Evolutionary conservation across 1,140 invertebrate species (phyloP), one percentile per base, ranked within the genome.

Genomic region (Triops longicaudatus): DNA sequence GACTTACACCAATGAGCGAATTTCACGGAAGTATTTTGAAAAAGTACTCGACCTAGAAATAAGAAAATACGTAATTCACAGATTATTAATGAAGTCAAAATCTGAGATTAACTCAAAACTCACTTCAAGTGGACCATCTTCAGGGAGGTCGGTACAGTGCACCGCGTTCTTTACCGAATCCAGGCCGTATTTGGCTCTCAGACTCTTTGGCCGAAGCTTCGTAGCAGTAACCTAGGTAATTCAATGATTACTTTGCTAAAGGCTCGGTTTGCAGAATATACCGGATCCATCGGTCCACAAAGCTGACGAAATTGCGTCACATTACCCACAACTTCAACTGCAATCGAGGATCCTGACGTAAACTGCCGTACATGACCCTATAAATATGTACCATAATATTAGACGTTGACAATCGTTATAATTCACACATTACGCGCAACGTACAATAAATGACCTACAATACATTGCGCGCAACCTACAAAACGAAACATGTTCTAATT

Each of bases 101-200:
- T 17, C 43, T 0, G 0, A 10, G 1, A 27, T 27, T n/a, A n/a
- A n/a, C n/a, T n/a, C n/a, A 27, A 80, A 79, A 63, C 78, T 77
- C 76, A 91, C 89, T 87, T 98, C 96, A 77, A 96, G 84, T 63
- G 89, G 81, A 1, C 91, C 91, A 86, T 97, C 95, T 82, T 96
- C 93, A 0, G 89, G 88, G 75, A 98, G 85, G 87, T 98, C 95
- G 42, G 95, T 97, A 82, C 95, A 97, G 83, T 98, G 95, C 7
- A 97, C 86, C 10, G 92, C 94, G 86, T 97, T 98, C 82, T 91
- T 88, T 26, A 95, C 88, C 85, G 91, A 93, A 42, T 90, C 90
- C 73, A 86, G 88, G 0, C 96, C 95, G 86, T 92, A 95, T 79
- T 90, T 89, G 0, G 94, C 95, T 81, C 96, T 86, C 41, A 98